A percentile compares a stretch with the other conserved stretches of the same genome.
These are phyloP conservation scores for Holocentrus rufus DNA, from an alignment of 2,797 vertebrate genomes.

Conservation along the genomic window DNA sequence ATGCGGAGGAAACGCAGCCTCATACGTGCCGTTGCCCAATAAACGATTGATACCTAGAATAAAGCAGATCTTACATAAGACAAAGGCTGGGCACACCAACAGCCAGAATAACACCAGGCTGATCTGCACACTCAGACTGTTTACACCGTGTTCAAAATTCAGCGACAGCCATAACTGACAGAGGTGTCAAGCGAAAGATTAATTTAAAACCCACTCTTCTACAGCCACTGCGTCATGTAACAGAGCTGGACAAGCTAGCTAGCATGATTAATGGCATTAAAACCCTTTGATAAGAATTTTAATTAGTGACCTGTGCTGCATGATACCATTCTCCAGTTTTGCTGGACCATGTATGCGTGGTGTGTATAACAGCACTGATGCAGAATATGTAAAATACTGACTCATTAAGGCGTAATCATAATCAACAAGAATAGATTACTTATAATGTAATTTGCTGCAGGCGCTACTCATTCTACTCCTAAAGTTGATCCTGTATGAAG, in stretches of 20 bases:
- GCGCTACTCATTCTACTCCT: not conserved
- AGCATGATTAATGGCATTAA: constrained; percentile 27
- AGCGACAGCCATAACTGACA: constrained; percentile 36
- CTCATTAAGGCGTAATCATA: constrained; percentile 7
- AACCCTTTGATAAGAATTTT: constrained; percentile 33
- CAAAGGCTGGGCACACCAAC: constrained; percentile 10
- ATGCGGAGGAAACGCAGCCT: constrained; percentile 97
- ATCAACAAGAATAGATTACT: constrained; percentile 7
- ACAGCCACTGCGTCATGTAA: constrained; percentile 42
- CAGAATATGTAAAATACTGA: constrained; percentile 3
- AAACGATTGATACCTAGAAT: constrained; percentile 92
- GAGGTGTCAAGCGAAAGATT: constrained; percentile 10
- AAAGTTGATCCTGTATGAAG: not conserved
- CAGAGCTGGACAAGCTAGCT: constrained; percentile 10
- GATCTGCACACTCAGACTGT: not conserved
- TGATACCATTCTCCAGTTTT: constrained; percentile 20
- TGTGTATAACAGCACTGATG: not conserved
- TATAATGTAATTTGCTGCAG: constrained; percentile 7
- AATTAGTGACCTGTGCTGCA: constrained; percentile 25
- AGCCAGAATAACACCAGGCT: constrained; percentile 14
- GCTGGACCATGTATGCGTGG: not conserved
- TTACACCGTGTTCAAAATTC: constrained; percentile 33
- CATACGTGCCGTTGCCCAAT: constrained; percentile 93
- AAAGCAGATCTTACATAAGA: constrained; percentile 30
- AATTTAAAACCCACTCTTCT: constrained; percentile 38